Evolutionary conservation across 2,113 vertebrate species (phyloP).

Genomic region (Oplegnathus fasciatus): DNA sequence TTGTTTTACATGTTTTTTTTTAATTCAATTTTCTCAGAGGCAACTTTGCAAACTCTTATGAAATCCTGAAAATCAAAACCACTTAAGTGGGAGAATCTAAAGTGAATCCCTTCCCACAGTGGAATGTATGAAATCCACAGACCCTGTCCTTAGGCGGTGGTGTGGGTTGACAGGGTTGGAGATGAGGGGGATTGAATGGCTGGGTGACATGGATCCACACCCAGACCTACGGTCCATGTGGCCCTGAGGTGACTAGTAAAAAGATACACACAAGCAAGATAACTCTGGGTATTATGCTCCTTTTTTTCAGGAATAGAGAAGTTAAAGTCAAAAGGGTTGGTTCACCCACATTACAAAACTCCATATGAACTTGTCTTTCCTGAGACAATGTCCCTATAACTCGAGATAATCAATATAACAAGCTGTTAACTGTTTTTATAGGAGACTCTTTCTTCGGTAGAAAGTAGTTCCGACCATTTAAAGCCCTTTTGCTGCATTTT

Average conservation of each 20-base stretch:
- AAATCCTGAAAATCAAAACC: constrained; percentile 39
- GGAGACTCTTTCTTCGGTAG: neutral
- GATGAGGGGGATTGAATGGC: constrained; percentile 63
- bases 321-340: neutral
- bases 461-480: neutral
- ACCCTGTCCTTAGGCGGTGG: constrained; percentile 45
- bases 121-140: constrained; percentile 61
- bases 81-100: constrained; percentile 21
- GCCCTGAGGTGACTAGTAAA: constrained; percentile 64
- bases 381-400: neutral
- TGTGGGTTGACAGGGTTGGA: constrained; percentile 43
- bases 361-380: neutral
- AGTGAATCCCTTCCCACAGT: constrained; percentile 32
- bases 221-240: constrained; percentile 52
- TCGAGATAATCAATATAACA: neutral
- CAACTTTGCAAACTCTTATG: neutral
- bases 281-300: neutral
- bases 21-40: neutral
- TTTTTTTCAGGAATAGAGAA: neutral
- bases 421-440: neutral
- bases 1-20: constrained; percentile 3
- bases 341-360: neutral
- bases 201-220: constrained; percentile 62
- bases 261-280: constrained; percentile 30
- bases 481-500: neutral